Percentiles rank a stretch among this genome's conserved stretches.
phyloP scores from a whole-genome alignment of 2,888 invertebrate species.

The Galerucella calmariensis region DNA sequence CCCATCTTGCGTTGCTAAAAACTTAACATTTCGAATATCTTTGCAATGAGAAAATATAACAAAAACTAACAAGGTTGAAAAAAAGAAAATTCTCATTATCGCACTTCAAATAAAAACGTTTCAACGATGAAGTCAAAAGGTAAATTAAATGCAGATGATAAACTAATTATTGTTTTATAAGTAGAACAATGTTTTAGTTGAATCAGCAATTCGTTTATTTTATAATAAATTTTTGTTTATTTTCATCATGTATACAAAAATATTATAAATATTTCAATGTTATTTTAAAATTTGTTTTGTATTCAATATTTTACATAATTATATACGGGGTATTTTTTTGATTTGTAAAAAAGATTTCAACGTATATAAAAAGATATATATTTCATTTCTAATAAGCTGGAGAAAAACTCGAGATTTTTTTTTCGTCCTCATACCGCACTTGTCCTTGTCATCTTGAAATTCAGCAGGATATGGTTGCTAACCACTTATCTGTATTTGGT shows the following conservation, averaged over 20 bases:
- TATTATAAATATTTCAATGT: neutral
- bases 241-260: neutral
- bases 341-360: neutral
- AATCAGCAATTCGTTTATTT: neutral
- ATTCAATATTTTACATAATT: neutral
- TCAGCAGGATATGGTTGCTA: neutral
- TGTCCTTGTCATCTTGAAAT: slow-evolving; percentile 16
- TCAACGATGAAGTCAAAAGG: neutral
- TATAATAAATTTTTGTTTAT: neutral
- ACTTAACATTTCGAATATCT: neutral
- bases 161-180: neutral
- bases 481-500: slow-evolving; percentile 7
- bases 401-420: neutral
- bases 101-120: neutral
- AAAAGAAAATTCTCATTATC: neutral
- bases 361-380: neutral
- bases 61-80: neutral
- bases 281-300: neutral
- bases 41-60: neutral
- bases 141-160: neutral
- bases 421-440: neutral
- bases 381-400: neutral
- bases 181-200: slow-evolving; percentile 1
- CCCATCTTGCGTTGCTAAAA: neutral
- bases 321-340: neutral